These are phyloP conservation scores for Caenorhabditis sinica DNA, from an alignment of 2,888 invertebrate species.

Conservation along the genomic window DNA sequence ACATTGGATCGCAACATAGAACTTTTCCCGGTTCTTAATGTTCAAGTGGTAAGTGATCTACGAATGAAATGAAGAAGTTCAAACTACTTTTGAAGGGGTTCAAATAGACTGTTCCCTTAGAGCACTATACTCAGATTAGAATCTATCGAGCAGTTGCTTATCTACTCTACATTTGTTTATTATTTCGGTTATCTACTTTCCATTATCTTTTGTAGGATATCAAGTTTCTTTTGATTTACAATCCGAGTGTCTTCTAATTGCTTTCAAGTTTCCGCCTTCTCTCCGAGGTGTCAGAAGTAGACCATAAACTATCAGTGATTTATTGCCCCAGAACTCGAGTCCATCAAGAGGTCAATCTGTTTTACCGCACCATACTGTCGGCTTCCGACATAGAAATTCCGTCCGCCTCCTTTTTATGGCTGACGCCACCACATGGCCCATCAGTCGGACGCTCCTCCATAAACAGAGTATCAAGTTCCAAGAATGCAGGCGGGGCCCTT, in stretches of 20 bases:
- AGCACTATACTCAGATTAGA: no score
- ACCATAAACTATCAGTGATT: constrained; percentile 23
- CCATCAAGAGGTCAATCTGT: constrained; percentile 39
- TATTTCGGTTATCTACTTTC: no score
- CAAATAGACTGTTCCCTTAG: not conserved
- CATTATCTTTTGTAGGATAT: not conserved
- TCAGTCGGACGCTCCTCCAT: constrained; percentile 20
- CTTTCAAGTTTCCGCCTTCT: not conserved
- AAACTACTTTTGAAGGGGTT: not conserved
- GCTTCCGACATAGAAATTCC: constrained; percentile 24
- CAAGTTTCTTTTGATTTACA: constrained; percentile 1
- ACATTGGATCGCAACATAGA: constrained; percentile 17
- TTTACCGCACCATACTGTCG: constrained; percentile 40
- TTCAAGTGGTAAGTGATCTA: constrained; percentile 32
- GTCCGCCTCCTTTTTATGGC: constrained; percentile 31
- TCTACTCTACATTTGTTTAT: no score
- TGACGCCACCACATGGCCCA: constrained; percentile 47
- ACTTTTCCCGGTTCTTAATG: not conserved
- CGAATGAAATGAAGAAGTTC: not conserved
- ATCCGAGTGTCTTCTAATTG: not conserved
- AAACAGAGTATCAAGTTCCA: constrained; percentile 59
- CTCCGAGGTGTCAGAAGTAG: not conserved
- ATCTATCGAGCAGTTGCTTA: not conserved
- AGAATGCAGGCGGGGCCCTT: not conserved
- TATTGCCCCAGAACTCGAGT: constrained; percentile 1